A percentile compares a stretch with the other conserved stretches of the same genome.
These are phyloP conservation scores for Riptortus pedestris DNA, from an alignment of 1,140 invertebrate species.

Conservation along the genomic window DNA sequence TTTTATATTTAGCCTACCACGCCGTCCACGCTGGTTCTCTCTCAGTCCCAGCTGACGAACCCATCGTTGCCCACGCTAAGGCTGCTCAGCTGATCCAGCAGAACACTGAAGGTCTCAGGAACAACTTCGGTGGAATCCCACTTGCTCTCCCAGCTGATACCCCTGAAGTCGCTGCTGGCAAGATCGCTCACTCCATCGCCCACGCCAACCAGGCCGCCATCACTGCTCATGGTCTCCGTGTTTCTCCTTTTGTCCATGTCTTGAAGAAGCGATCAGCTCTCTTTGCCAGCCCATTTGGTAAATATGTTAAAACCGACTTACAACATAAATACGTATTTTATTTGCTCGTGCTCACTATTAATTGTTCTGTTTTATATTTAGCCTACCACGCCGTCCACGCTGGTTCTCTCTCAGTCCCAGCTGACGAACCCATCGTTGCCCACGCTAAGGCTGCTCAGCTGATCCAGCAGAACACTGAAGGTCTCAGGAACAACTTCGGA, in stretches of 20 bases:
- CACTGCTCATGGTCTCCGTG: conserved; percentile 35
- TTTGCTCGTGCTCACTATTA: background rate
- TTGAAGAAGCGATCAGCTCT: background rate
- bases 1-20: conserved; percentile 14
- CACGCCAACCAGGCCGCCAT: conserved; percentile 17
- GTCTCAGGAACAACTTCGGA: conserved; percentile 5
- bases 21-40: conserved; percentile 30
- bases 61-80: conserved; percentile 20
- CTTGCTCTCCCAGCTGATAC: conserved; percentile 28
- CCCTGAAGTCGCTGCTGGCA: conserved; percentile 42
- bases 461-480: conserved; percentile 16
- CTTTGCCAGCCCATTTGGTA: background rate
- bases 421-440: background rate
- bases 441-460: conserved; percentile 17
- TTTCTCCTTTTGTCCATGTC: conserved; percentile 10
- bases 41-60: background rate
- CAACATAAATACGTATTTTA: background rate
- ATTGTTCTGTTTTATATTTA: no score
- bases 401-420: background rate
- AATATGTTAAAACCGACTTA: background rate
- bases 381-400: no score
- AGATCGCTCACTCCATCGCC: conserved; percentile 38
- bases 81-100: conserved; percentile 8
- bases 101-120: conserved; percentile 9
- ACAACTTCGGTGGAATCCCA: conserved; percentile 20